phyloP scores from a whole-genome alignment of 2,888 invertebrate species.

The Dorcus hopei region DNA sequence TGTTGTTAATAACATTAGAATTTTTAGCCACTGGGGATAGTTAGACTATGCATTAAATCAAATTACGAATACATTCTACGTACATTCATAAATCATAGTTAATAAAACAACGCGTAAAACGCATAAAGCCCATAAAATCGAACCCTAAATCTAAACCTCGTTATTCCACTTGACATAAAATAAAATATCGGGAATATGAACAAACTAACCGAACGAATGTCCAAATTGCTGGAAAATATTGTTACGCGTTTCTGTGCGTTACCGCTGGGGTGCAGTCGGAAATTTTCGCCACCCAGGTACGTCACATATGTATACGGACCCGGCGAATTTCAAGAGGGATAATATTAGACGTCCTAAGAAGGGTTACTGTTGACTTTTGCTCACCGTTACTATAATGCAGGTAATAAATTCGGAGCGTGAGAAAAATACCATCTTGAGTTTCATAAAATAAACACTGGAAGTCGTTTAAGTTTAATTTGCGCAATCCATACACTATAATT shows the following conservation, averaged over 20 bases:
- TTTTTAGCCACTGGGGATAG: too few relatives aligned
- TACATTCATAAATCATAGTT: too few relatives aligned
- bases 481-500: too few relatives aligned
- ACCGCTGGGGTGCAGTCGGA: constrained; percentile 12
- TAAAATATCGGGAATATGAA: constrained; percentile 34
- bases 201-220: constrained; percentile 32
- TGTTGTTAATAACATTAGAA: too few relatives aligned
- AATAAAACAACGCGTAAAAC: constrained; percentile 19
- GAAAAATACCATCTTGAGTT: too few relatives aligned
- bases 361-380: constrained; percentile 4
- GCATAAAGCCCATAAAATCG: constrained; percentile 24
- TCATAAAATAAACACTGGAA: too few relatives aligned
- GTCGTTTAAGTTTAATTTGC: too few relatives aligned
- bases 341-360: neutral
- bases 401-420: neutral
- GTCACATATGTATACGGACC: neutral
- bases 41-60: too few relatives aligned
- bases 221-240: constrained; percentile 45
- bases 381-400: neutral
- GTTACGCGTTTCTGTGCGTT: constrained; percentile 30
- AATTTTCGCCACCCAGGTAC: constrained; percentile 12
- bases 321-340: neutral
- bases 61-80: too few relatives aligned
- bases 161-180: constrained; percentile 41
- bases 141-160: constrained; percentile 32